Percentiles rank a stretch among this genome's conserved stretches.
These are phyloP conservation scores for Dryocosmus kuriphilus DNA, from an alignment of 2,888 invertebrate genomes.

Conservation along the genomic window DNA sequence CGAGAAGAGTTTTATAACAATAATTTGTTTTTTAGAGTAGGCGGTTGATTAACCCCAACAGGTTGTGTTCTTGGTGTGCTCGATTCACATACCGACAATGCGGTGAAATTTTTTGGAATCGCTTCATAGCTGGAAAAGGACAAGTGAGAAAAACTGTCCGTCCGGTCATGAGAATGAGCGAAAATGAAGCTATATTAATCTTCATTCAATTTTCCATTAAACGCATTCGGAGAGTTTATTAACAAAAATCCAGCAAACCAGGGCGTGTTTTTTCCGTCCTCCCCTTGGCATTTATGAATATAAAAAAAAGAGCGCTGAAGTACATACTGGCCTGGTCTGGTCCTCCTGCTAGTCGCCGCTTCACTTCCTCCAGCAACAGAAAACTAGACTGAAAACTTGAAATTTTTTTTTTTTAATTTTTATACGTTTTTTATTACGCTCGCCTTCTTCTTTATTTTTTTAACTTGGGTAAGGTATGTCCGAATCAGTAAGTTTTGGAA, in stretches of 20 bases:
- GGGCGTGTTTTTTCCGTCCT: no score
- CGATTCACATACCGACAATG: background rate
- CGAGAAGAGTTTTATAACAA: background rate
- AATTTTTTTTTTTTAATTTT: no score
- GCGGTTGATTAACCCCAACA: background rate
- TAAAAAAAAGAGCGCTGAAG: no score
- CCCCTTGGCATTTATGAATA: no score
- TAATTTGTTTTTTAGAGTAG: background rate
- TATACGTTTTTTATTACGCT: slow-evolving; percentile 22
- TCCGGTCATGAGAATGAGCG: background rate
- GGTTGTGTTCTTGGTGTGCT: background rate
- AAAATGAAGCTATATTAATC: background rate
- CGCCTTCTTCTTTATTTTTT: slow-evolving; percentile 37
- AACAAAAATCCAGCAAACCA: background rate
- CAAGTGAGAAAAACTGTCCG: background rate
- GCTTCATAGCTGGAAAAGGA: background rate
- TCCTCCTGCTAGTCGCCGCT: no score
- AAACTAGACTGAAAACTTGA: slow-evolving; percentile 29
- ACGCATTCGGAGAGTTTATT: background rate
- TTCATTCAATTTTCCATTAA: background rate
- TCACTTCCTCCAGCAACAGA: no score
- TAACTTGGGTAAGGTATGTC: slow-evolving; percentile 22
- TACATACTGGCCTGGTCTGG: no score
- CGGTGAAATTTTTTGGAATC: background rate
- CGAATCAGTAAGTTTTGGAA: slow-evolving; percentile 37